These are phyloP conservation scores for Drosophila baimaii DNA, from an alignment of 1,140 invertebrate species.

Conservation along the genomic window DNA sequence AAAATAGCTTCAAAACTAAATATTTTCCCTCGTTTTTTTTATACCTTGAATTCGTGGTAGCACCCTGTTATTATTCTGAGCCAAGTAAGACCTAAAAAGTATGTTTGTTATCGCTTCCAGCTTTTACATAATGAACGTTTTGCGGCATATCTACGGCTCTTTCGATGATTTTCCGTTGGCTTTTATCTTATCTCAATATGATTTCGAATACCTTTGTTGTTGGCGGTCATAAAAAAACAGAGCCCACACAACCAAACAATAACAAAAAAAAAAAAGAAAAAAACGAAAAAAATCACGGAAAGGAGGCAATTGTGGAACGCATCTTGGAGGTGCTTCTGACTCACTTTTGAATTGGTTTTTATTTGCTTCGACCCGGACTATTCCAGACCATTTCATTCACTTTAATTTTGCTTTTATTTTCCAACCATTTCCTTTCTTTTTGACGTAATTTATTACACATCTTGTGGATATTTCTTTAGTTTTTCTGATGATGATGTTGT, in stretches of 20 bases:
- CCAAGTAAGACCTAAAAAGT: constrained; percentile 3
- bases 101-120: constrained; percentile 53
- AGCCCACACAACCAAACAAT: constrained; percentile 3
- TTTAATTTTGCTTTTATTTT: constrained; percentile 52
- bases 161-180: constrained; percentile 52
- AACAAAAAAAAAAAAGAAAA: not conserved
- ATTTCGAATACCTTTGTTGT: constrained; percentile 34
- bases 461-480: constrained; percentile 45
- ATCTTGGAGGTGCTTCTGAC: constrained; percentile 35
- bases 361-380: constrained; percentile 17
- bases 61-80: too few species aligned
- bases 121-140: constrained; percentile 48
- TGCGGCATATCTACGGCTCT: constrained; percentile 45
- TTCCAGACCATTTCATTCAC: constrained; percentile 55
- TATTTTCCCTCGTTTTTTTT: not conserved
- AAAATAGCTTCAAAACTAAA: not conserved
- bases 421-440: constrained; percentile 31
- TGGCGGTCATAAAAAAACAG: constrained; percentile 21
- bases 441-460: constrained; percentile 69
- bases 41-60: not conserved
- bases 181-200: constrained; percentile 67
- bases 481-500: constrained; percentile 32
- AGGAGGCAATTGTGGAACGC: constrained; percentile 22
- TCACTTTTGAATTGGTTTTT: constrained; percentile 19
- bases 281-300: constrained; percentile 1